phyloP scores from a whole-genome alignment of 1,140 invertebrate species.

The Heliconius eleuchia region DNA sequence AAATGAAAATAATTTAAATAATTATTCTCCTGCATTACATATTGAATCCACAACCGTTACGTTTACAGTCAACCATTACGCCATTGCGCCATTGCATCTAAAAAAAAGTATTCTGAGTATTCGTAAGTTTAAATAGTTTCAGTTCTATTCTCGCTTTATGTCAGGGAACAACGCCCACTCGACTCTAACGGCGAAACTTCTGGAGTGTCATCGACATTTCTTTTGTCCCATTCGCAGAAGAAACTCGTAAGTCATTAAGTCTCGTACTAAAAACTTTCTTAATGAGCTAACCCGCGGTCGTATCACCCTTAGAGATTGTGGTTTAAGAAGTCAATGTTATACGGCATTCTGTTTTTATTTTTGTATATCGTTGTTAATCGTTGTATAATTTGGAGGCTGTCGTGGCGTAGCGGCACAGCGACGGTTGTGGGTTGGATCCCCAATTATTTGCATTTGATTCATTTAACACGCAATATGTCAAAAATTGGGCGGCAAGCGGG shows the following conservation, averaged over 20 bases:
- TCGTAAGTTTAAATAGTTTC: neutral
- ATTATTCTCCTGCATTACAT: no score
- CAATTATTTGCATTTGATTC: no score
- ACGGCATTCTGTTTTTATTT: no score
- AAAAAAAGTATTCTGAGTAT: neutral
- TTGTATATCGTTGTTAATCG: no score
- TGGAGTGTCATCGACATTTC: slow-evolving; percentile 13
- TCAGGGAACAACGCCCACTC: slow-evolving; percentile 1
- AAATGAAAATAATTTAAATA: no score
- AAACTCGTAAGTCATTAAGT: slow-evolving; percentile 9
- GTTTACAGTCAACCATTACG: neutral
- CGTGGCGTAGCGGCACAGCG: no score
- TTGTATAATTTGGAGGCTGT: no score
- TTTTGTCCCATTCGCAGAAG: slow-evolving; percentile 1
- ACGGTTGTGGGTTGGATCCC: no score
- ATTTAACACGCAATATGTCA: no score
- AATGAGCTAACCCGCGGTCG: neutral
- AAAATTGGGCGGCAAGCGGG: no score
- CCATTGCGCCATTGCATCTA: neutral
- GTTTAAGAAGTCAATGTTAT: neutral
- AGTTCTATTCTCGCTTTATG: neutral
- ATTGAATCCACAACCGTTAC: neutral
- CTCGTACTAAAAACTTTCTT: slow-evolving; percentile 5
- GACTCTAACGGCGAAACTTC: neutral
- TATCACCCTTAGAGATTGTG: neutral